Conservation (phyloP, 2,113 vertebrate species). For the Falco punctatus region DNA sequence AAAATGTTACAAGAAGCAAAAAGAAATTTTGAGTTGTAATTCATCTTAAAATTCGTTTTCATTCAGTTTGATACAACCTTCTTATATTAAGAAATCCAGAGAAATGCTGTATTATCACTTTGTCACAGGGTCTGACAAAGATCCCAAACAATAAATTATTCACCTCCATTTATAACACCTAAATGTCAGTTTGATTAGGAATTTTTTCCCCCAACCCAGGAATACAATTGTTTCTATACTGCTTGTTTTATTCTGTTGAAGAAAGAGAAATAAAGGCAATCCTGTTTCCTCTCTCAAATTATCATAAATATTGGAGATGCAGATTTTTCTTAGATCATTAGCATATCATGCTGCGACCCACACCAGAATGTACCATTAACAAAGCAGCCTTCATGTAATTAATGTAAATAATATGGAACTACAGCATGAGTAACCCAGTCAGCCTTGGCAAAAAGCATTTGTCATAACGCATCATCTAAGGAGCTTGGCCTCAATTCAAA, state of each 20-base stretch:
- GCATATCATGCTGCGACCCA: slow-evolving; percentile 87
- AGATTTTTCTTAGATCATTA: slow-evolving; percentile 89
- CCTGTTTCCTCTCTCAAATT: slow-evolving; percentile 80
- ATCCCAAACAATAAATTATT: slow-evolving; percentile 67
- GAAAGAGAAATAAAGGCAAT: slow-evolving; percentile 78
- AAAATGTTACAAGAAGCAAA: background rate
- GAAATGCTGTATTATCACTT: slow-evolving; percentile 55
- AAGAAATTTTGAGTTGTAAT: slow-evolving; percentile 29
- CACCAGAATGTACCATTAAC: slow-evolving; percentile 87
- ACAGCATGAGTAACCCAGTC: slow-evolving; percentile 85
- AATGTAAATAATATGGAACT: slow-evolving; percentile 90
- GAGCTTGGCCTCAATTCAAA: slow-evolving; percentile 84
- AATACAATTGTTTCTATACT: slow-evolving; percentile 66
- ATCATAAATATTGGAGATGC: slow-evolving; percentile 88
- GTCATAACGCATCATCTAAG: slow-evolving; percentile 86
- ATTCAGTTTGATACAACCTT: background rate
- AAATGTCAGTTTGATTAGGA: slow-evolving; percentile 73
- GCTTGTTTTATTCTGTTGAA: slow-evolving; percentile 72
- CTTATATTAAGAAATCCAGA: slow-evolving; percentile 28
- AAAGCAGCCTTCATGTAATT: slow-evolving; percentile 89
- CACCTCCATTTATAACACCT: slow-evolving; percentile 66
- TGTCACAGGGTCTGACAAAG: slow-evolving; percentile 68
- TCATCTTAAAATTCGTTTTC: slow-evolving; percentile 31
- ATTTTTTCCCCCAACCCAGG: slow-evolving; percentile 55
- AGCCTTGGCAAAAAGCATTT: slow-evolving; percentile 89